Conservation (phyloP, 1,140 invertebrate species). For the Brachionus plicatilis region DNA sequence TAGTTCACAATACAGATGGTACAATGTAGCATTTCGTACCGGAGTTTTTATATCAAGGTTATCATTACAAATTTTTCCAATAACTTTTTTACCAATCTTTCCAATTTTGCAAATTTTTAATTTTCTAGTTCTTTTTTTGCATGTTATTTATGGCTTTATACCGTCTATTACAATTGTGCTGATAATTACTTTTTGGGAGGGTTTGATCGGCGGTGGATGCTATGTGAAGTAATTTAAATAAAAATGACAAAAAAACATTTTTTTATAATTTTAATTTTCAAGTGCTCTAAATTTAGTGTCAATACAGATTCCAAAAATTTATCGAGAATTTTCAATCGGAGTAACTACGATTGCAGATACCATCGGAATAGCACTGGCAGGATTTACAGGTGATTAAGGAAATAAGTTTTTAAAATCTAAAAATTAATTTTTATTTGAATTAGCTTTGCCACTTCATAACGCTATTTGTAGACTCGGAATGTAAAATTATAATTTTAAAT, state of each 20-base stretch:
- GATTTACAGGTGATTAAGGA: slow-evolving; percentile 29
- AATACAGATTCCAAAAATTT: slow-evolving; percentile 48
- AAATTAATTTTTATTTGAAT: not conserved
- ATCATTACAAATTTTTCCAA: slow-evolving; percentile 68
- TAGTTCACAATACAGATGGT: slow-evolving; percentile 63
- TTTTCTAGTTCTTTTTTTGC: slow-evolving; percentile 54
- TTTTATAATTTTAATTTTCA: not conserved
- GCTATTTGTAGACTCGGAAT: slow-evolving; percentile 60
- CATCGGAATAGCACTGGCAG: slow-evolving; percentile 69
- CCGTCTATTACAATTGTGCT: slow-evolving; percentile 71
- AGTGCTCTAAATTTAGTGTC: slow-evolving; percentile 39
- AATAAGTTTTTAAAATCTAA: no score
- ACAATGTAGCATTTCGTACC: slow-evolving; percentile 64
- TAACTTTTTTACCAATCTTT: slow-evolving; percentile 69
- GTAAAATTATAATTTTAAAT: not conserved
- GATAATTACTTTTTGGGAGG: slow-evolving; percentile 71
- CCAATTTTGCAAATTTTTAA: slow-evolving; percentile 66
- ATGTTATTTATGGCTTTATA: slow-evolving; percentile 67
- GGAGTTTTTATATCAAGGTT: slow-evolving; percentile 82
- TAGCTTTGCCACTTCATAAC: slow-evolving; percentile 68
- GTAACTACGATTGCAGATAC: slow-evolving; percentile 69
- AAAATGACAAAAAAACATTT: not conserved
- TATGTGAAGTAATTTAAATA: slow-evolving; percentile 68
- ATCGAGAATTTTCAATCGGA: slow-evolving; percentile 60
- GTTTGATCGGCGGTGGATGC: slow-evolving; percentile 71